Percentiles rank a stretch among this genome's conserved stretches.
Conservation (phyloP, 2,797 vertebrate genomes). For the Microcaecilia unicolor region DNA sequence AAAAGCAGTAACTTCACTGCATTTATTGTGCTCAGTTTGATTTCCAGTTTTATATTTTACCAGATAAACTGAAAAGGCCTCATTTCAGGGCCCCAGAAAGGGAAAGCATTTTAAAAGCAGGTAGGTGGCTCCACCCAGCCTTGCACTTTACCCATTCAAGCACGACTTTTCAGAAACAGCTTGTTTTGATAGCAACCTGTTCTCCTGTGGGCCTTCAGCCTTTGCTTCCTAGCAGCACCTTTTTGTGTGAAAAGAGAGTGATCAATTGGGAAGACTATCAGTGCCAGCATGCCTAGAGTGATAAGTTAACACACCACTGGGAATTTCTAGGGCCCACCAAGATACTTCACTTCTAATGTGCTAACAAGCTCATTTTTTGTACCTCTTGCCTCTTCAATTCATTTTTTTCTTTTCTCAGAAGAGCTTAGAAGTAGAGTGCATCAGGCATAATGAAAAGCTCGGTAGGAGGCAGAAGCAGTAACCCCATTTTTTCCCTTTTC, state of each 20-base stretch:
- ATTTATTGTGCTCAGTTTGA: conserved; percentile 47
- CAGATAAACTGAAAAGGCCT: conserved; percentile 59
- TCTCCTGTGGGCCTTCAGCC: conserved; percentile 65
- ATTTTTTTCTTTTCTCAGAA: conserved; percentile 69
- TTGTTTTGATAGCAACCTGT: conserved; percentile 70
- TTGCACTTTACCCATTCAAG: conserved; percentile 63
- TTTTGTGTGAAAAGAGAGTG: conserved; percentile 65
- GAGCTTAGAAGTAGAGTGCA: conserved; percentile 83
- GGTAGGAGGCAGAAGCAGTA: conserved; percentile 76
- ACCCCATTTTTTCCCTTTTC: conserved; percentile 82
- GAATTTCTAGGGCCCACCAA: conserved; percentile 74
- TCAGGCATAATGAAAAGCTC: conserved; percentile 86
- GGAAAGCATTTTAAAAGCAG: conserved; percentile 59
- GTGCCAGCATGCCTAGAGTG: conserved; percentile 77
- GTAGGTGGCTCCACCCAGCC: conserved; percentile 63
- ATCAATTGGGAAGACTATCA: conserved; percentile 78
- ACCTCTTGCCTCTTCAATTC: conserved; percentile 74
- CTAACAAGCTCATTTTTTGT: conserved; percentile 93
- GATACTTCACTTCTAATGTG: conserved; percentile 84
- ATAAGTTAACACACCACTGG: conserved; percentile 80
- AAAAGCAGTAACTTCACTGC: conserved; percentile 40
- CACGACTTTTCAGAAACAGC: conserved; percentile 68
- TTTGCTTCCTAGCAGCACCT: conserved; percentile 69
- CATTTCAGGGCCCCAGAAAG: conserved; percentile 54
- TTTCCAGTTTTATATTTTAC: conserved; percentile 46